These are phyloP conservation scores for Cecropterus lyciades DNA, from an alignment of 1,140 invertebrate species.

Conservation along the genomic window DNA sequence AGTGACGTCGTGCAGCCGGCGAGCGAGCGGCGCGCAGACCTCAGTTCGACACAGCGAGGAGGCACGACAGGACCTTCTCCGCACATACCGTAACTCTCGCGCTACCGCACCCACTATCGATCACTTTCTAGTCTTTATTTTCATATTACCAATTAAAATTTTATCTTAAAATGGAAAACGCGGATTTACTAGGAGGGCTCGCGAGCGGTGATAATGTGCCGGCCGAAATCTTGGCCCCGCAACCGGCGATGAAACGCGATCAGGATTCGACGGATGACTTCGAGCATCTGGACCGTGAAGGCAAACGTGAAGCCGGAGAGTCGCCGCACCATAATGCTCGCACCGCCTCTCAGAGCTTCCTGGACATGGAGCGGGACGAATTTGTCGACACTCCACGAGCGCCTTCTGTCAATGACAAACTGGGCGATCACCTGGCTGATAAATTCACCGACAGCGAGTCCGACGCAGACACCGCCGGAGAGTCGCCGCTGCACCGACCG, in stretches of 20 bases:
- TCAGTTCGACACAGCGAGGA: slow-evolving; percentile 67
- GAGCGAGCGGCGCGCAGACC: slow-evolving; percentile 45
- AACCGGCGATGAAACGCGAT: slow-evolving; percentile 82
- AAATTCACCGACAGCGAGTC: slow-evolving; percentile 84
- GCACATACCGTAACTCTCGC: slow-evolving; percentile 48
- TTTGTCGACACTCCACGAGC: slow-evolving; percentile 67
- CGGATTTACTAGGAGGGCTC: slow-evolving; percentile 67
- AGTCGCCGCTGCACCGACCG: slow-evolving; percentile 65
- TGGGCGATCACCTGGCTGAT: slow-evolving; percentile 73
- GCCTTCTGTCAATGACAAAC: slow-evolving; percentile 60
- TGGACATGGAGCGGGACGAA: slow-evolving; percentile 82
- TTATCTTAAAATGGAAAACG: slow-evolving; percentile 60
- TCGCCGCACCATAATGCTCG: slow-evolving; percentile 60
- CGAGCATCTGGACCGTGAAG: slow-evolving; percentile 87
- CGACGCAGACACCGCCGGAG: slow-evolving; percentile 71
- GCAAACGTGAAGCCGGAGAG: slow-evolving; percentile 62
- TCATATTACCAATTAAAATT: slow-evolving; percentile 20
- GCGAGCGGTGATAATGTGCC: slow-evolving; percentile 60
- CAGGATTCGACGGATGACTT: slow-evolving; percentile 89
- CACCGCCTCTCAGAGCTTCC: slow-evolving; percentile 81
- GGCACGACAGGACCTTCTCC: slow-evolving; percentile 62
- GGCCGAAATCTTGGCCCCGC: slow-evolving; percentile 42
- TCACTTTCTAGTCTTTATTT: slow-evolving; percentile 47
- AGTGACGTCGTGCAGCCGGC: slow-evolving; percentile 76
- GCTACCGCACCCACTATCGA: slow-evolving; percentile 68